A percentile compares a stretch with the other conserved stretches of the same genome.
Evolutionary conservation across 35 echinoderm and acorn worm species (phyloP).

Genomic region (Heliocidaris tuberculata): DNA sequence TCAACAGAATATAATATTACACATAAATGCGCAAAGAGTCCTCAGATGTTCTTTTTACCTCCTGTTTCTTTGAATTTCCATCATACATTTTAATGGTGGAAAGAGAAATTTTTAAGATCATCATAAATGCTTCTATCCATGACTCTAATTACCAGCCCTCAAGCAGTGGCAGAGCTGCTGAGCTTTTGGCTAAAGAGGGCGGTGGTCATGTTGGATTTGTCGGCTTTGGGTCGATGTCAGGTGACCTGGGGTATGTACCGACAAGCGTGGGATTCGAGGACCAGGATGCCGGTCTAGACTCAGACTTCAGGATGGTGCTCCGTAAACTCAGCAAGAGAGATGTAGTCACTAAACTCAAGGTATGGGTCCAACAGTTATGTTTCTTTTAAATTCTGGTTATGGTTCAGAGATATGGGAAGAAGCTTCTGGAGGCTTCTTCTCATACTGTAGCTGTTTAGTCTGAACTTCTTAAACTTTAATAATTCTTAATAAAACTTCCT

Average conservation of each 20-base stretch:
- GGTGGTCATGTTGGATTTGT: constrained; percentile 69
- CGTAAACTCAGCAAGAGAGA: constrained; percentile 94
- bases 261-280: constrained; percentile 61
- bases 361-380: not conserved
- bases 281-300: constrained; percentile 65
- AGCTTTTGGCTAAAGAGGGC: constrained; percentile 83
- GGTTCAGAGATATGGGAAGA: no score
- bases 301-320: constrained; percentile 78
- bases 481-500: no score
- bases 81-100: not conserved
- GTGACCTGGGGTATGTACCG: constrained; percentile 86
- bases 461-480: no score
- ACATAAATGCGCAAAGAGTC: not conserved
- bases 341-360: constrained; percentile 88
- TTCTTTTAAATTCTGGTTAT: not conserved
- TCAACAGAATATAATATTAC: not conserved
- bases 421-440: no score
- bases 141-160: constrained; percentile 58
- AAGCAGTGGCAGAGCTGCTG: constrained; percentile 86
- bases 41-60: not conserved
- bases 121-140: not conserved
- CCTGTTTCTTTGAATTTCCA: not conserved
- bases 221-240: constrained; percentile 81
- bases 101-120: no score
- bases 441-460: no score